A percentile compares a stretch with the other conserved stretches of the same genome.
These are phyloP conservation scores for Machimus rusticus DNA, from an alignment of 2,888 invertebrate species.

Conservation along the genomic window DNA sequence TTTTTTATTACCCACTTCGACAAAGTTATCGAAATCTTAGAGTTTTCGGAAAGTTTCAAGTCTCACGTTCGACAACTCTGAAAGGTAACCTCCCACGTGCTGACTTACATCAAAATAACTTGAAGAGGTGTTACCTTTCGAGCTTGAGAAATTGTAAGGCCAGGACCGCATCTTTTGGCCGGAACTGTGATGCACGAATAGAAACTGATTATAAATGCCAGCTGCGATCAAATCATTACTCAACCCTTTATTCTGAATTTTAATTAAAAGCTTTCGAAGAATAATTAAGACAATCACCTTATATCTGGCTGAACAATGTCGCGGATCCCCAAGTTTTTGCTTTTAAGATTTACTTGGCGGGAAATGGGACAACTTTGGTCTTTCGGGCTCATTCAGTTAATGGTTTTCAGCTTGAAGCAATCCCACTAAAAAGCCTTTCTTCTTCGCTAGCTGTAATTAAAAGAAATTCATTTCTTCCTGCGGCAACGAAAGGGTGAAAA, in stretches of 20 bases:
- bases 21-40: background rate
- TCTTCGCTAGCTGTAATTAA: slow-evolving; percentile 4
- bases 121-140: background rate
- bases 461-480: slow-evolving; percentile 28
- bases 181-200: background rate
- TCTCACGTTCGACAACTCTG: slow-evolving; percentile 3
- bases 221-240: background rate
- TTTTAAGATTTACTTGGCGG: background rate
- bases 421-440: slow-evolving; percentile 14
- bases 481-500: slow-evolving; percentile 4
- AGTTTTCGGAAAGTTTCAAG: background rate
- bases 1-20: background rate
- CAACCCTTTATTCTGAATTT: background rate
- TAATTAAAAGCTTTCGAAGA: slow-evolving; percentile 18
- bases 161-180: background rate
- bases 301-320: background rate
- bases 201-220: background rate
- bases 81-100: background rate
- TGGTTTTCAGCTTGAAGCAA: slow-evolving; percentile 5
- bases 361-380: slow-evolving; percentile 10
- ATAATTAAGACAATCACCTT: slow-evolving; percentile 15
- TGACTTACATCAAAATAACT: background rate
- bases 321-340: background rate
- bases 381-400: slow-evolving; percentile 17
- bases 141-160: background rate